Evolutionary conservation across 2,113 vertebrate species (phyloP).

Genomic region (Condylura cristata): DNA sequence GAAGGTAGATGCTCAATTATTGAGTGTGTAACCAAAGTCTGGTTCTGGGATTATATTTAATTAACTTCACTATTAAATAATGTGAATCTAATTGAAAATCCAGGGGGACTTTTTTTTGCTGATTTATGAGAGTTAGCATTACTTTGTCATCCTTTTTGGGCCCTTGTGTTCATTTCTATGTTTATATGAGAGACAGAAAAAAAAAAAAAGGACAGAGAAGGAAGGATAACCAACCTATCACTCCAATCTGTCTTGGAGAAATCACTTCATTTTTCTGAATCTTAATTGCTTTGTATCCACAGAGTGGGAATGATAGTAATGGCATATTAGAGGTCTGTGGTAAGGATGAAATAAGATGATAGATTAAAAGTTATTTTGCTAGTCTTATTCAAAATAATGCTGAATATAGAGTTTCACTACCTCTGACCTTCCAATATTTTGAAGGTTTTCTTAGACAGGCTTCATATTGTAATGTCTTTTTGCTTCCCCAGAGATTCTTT

Average conservation of each 20-base stretch:
- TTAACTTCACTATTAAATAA: background rate
- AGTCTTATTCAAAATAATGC: background rate
- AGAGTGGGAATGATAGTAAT: background rate
- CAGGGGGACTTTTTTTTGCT: background rate
- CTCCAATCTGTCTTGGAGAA: background rate
- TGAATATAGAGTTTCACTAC: background rate
- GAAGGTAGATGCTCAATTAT: background rate
- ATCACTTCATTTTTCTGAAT: background rate
- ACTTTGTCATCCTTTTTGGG: background rate
- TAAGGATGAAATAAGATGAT: background rate
- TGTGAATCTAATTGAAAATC: background rate
- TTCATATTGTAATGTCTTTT: background rate
- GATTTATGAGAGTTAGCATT: background rate
- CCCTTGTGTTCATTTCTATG: background rate
- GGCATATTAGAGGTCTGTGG: background rate
- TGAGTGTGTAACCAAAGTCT: background rate
- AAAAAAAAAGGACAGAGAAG: accelerated
- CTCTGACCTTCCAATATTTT: background rate
- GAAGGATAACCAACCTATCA: background rate
- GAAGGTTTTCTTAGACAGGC: background rate
- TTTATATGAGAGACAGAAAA: background rate
- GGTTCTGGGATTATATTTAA: background rate
- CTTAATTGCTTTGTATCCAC: background rate
- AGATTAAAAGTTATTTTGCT: background rate
- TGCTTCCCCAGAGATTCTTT: background rate